phyloP scores from a whole-genome alignment of 2,888 invertebrate species.

The Cerastis rubricosa region DNA sequence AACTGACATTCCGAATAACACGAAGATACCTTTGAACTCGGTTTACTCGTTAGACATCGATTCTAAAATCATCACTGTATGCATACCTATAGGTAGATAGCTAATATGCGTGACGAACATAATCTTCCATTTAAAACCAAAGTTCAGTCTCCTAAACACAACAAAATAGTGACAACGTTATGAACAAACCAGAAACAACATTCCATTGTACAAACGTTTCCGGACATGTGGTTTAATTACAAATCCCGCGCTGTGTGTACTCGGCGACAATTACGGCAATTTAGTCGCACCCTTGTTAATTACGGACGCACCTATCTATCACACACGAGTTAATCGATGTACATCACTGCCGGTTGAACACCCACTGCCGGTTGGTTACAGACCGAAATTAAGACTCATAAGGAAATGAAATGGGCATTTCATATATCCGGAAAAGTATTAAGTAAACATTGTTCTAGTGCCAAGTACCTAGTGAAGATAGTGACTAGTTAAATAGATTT shows the following conservation, averaged over 20 bases:
- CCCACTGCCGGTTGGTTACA: conserved; percentile 11
- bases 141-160: not conserved
- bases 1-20: not conserved
- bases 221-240: conserved; percentile 62
- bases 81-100: not conserved
- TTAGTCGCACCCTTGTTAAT: conserved; percentile 83
- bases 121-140: not conserved
- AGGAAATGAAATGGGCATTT: conserved; percentile 4
- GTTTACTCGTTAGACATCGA: no score
- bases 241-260: conserved; percentile 68
- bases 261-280: conserved; percentile 79
- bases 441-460: not conserved
- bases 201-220: conserved; percentile 28
- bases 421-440: not conserved
- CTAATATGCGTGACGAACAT: not conserved
- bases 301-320: conserved; percentile 76
- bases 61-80: not conserved
- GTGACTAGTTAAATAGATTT: not conserved
- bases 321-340: conserved; percentile 52
- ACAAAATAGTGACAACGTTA: not conserved
- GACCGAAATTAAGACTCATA: conserved; percentile 30
- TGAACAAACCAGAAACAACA: conserved; percentile 29
- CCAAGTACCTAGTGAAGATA: not conserved
- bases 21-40: not conserved
- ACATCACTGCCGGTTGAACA: conserved; percentile 30